These are phyloP conservation scores for Aricia agestis DNA, from an alignment of 1,140 invertebrate genomes.

Conservation along the genomic window DNA sequence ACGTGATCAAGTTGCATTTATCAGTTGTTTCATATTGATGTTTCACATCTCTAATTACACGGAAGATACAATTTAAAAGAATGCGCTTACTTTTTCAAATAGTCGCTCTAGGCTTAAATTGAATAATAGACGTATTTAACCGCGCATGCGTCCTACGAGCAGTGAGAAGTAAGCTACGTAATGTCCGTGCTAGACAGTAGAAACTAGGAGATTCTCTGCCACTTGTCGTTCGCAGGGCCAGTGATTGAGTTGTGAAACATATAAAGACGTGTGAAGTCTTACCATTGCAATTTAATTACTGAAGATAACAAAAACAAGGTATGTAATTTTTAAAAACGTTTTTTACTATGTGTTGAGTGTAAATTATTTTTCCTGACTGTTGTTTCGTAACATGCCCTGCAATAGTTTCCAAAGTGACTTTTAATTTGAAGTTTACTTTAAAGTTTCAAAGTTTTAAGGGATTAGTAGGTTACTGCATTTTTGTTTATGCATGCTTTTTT, in stretches of 20 bases:
- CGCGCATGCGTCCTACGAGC: slow-evolving; percentile 53
- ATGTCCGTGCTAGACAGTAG: slow-evolving; percentile 17
- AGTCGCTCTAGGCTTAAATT: slow-evolving; percentile 51
- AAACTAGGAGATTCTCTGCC: slow-evolving; percentile 24
- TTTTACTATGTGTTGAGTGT: not conserved
- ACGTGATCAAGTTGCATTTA: not conserved
- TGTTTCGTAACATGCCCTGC: not conserved
- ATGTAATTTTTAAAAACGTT: not conserved
- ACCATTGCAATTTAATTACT: not conserved
- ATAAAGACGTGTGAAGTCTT: not conserved
- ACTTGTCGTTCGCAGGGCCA: slow-evolving; percentile 28
- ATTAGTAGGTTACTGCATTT: not conserved
- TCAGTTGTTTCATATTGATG: too few species aligned
- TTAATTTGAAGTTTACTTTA: slow-evolving; percentile 4
- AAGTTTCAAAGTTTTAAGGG: not conserved
- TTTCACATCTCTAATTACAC: too few species aligned
- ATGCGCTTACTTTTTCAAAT: slow-evolving; percentile 3
- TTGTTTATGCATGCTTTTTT: slow-evolving; percentile 31
- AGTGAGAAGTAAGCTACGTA: slow-evolving; percentile 49
- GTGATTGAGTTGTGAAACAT: slow-evolving; percentile 19
- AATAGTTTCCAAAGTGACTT: slow-evolving; percentile 1
- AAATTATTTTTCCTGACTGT: not conserved
- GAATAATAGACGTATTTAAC: slow-evolving; percentile 54
- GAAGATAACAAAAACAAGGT: not conserved
- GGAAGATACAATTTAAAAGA: too few species aligned